Percentiles rank a stretch among this genome's conserved stretches.
phyloP scores from a whole-genome alignment of 2,888 invertebrate genomes.

The Argyra leucocephala region DNA sequence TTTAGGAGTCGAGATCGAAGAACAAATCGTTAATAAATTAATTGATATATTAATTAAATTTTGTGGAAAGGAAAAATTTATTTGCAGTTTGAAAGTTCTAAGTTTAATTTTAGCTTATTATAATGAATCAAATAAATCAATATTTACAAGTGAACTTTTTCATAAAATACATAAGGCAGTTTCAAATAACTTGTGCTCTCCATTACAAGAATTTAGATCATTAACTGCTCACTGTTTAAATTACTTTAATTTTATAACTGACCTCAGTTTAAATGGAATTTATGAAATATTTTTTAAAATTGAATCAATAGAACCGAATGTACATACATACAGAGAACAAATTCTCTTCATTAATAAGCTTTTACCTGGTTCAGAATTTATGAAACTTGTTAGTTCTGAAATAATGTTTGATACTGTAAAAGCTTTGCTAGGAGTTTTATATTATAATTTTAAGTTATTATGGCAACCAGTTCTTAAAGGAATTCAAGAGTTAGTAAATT shows the following conservation, averaged over 20 bases:
- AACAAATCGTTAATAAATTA: not conserved
- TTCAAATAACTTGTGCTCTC: constrained; percentile 56
- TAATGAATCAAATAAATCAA: constrained; percentile 35
- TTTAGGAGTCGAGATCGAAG: not conserved
- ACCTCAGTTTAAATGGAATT: constrained; percentile 33
- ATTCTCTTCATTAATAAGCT: constrained; percentile 65
- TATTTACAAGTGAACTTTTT: constrained; percentile 43
- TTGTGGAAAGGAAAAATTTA: constrained; percentile 33
- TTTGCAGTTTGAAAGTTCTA: constrained; percentile 47
- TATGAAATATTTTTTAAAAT: constrained; percentile 61
- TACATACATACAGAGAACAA: constrained; percentile 73
- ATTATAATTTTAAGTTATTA: constrained; percentile 76
- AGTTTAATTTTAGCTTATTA: constrained; percentile 47
- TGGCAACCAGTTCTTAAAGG: constrained; percentile 77
- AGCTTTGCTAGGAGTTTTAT: constrained; percentile 72
- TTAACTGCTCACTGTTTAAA: constrained; percentile 65
- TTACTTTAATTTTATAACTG: constrained; percentile 48
- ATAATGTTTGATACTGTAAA: constrained; percentile 59
- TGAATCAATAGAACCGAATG: constrained; percentile 59
- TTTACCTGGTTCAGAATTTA: constrained; percentile 53
- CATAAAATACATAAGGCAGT: constrained; percentile 47
- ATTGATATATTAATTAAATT: not conserved
- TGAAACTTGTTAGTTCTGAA: constrained; percentile 46
- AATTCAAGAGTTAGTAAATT: constrained; percentile 60
- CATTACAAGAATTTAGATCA: constrained; percentile 58